Evolutionary conservation across 2,113 vertebrate genomes (phyloP), one percentile per base, ranked within the genome.

Genomic region (Sarotherodon lohbergeri): DNA sequence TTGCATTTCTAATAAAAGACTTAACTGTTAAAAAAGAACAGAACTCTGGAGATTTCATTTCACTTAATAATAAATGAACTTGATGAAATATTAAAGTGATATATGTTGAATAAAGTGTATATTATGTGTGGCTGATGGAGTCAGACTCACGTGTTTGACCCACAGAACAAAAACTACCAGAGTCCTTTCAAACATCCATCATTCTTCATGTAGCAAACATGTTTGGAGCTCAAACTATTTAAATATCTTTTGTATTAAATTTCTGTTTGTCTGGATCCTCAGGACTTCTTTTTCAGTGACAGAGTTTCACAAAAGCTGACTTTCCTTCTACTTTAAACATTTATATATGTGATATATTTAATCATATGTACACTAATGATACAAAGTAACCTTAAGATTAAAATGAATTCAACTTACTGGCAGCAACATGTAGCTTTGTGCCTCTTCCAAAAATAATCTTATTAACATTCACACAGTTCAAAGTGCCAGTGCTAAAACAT

Each of bases 311-410:
- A 27, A 19, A 50, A 76, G 9, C 43, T 32, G 24, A 17, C 9
- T 12, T 50, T 50, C 6, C 16, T 50, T 3, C 16, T 0, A 1
- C 24, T 78, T 5, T 32, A 50, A 78, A 32, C 2, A 1, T 10
- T 19, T 46, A 76, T 1, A 76, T 48, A 19, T 11, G 24, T 48
- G 9, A 73, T n/a, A 66, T 39, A 76, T 76, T 48, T 12, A 29
- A 19, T 48, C 43, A 76, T 2, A 0, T 5, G 3, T 7, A 8
- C 0, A 0, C 46, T 48, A 32, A 29, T 50, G 16, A 76, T 0
- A 27, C 43, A 9, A 2, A n/a, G 1, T 78, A 78, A 12, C 14
- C 9, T 36, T 1, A 12, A 29, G 22, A 17, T 32, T 50, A 29
- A 52, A 83, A 76, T 61, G 5, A 68, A 39, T 8, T 29, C 3